Evolutionary conservation across 2,888 invertebrate species (phyloP).

Genomic region (Cosmia trapezina): DNA sequence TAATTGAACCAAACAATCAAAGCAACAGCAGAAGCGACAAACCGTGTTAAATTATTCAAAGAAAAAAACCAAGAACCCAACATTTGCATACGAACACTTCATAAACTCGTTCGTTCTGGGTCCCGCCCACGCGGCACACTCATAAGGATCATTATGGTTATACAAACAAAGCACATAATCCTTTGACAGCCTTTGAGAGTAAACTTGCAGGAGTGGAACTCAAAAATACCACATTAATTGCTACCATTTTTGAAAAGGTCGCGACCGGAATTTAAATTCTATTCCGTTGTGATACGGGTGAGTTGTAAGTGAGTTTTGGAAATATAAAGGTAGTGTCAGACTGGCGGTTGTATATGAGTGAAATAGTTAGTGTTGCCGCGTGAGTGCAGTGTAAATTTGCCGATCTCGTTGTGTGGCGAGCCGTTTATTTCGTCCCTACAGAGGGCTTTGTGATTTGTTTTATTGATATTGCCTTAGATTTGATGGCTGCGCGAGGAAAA

Average conservation of each 20-base stretch:
- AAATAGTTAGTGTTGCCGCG: conserved; percentile 86
- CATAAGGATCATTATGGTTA: conserved; percentile 71
- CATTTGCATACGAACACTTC: conserved; percentile 83
- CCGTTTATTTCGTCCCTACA: conserved; percentile 81
- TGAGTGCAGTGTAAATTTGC: conserved; percentile 89
- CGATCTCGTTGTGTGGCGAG: conserved; percentile 82
- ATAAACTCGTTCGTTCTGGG: conserved; percentile 76
- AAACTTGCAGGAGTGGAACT: conserved; percentile 76
- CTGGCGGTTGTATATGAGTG: conserved; percentile 77
- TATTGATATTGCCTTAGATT: conserved; percentile 73
- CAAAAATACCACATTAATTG: conserved; percentile 70
- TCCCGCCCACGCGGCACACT: conserved; percentile 72
- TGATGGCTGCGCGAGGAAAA: conserved; percentile 45
- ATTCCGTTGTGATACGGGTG: conserved; percentile 52
- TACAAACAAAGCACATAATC: conserved; percentile 80
- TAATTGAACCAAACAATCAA: conserved; percentile 56
- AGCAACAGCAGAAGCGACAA: conserved; percentile 66
- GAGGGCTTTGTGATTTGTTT: conserved; percentile 81
- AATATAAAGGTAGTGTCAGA: conserved; percentile 43
- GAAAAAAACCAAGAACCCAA: conserved; percentile 67
- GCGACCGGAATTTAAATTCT: conserved; percentile 55
- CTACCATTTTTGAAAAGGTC: conserved; percentile 43
- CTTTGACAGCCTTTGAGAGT: conserved; percentile 69
- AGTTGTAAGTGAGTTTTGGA: conserved; percentile 44
- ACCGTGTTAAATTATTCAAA: conserved; percentile 69